These are phyloP conservation scores for Andrena bucephala DNA, from an alignment of 2,888 invertebrate genomes.

Conservation along the genomic window DNA sequence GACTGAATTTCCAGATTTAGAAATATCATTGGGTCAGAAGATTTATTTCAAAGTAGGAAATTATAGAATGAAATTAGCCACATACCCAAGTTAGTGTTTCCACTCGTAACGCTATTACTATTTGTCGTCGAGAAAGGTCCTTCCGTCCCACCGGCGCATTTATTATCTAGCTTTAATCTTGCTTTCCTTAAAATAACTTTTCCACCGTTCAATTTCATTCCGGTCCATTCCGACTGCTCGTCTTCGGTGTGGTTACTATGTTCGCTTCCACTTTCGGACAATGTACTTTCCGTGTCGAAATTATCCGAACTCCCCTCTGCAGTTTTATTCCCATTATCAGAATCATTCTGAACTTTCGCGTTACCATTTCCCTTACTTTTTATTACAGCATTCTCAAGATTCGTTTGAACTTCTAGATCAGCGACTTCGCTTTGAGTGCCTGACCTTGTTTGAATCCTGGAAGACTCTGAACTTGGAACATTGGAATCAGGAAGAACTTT, in stretches of 20 bases:
- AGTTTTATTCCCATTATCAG: constrained; percentile 84
- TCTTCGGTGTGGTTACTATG: constrained; percentile 80
- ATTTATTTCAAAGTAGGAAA: background rate
- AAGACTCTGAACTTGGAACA: constrained; percentile 83
- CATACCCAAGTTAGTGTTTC: constrained; percentile 78
- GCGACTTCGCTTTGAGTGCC: constrained; percentile 75
- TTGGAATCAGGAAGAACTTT: constrained; percentile 82
- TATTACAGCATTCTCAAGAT: constrained; percentile 49
- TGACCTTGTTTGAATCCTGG: constrained; percentile 83
- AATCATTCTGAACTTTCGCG: constrained; percentile 82
- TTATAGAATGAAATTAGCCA: background rate
- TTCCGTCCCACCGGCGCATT: constrained; percentile 85
- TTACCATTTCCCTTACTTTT: constrained; percentile 72
- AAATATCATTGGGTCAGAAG: constrained; percentile 4
- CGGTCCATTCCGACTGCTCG: constrained; percentile 84
- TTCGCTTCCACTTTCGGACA: constrained; percentile 80
- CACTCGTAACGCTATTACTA: constrained; percentile 73
- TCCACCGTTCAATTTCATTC: constrained; percentile 87
- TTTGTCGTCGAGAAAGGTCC: constrained; percentile 88
- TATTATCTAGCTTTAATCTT: constrained; percentile 87
- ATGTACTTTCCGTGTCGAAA: constrained; percentile 77
- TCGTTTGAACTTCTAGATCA: constrained; percentile 49
- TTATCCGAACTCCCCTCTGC: constrained; percentile 69
- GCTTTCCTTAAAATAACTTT: constrained; percentile 90
- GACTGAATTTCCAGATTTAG: background rate